Evolutionary conservation across 2,113 vertebrate species (phyloP).

Genomic region (Pangasianodon hypophthalmus): DNA sequence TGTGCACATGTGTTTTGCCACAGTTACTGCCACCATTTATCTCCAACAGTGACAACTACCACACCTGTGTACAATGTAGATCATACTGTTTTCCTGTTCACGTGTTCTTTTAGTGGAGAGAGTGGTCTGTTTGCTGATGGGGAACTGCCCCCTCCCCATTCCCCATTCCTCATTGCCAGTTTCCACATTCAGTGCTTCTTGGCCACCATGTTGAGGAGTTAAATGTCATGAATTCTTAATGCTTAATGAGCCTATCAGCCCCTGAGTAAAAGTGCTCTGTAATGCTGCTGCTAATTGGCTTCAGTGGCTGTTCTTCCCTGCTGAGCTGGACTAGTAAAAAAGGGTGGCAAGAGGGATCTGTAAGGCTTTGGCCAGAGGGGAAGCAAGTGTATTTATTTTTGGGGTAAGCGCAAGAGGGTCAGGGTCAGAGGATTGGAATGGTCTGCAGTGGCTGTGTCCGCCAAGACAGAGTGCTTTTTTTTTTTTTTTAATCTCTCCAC

Average conservation of each 20-base stretch:
- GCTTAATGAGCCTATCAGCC: slow-evolving; percentile 80
- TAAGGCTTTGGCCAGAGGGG: neutral
- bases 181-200: slow-evolving; percentile 30
- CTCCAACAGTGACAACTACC: slow-evolving; percentile 9
- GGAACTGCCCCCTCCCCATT: neutral
- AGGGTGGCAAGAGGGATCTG: slow-evolving; percentile 40
- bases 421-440: slow-evolving; percentile 7
- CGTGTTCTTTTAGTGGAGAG: slow-evolving; percentile 20
- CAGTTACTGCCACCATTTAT: slow-evolving; percentile 28
- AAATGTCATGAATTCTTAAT: slow-evolving; percentile 82
- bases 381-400: slow-evolving; percentile 45
- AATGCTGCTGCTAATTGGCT: slow-evolving; percentile 85
- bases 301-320: slow-evolving; percentile 70
- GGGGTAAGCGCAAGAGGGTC: slow-evolving; percentile 8
- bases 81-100: slow-evolving; percentile 19
- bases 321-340: slow-evolving; percentile 55
- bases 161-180: slow-evolving; percentile 50
- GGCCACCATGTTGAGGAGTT: slow-evolving; percentile 68
- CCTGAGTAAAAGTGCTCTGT: slow-evolving; percentile 70
- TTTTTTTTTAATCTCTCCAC: neutral
- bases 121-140: slow-evolving; percentile 49
- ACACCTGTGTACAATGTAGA: slow-evolving; percentile 35
- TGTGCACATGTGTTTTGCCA: slow-evolving; percentile 21
- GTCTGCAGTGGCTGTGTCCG: neutral
- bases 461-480: slow-evolving; percentile 13